Evolutionary conservation across 2,888 invertebrate species (phyloP).

Genomic region (Agapostemon virescens): DNA sequence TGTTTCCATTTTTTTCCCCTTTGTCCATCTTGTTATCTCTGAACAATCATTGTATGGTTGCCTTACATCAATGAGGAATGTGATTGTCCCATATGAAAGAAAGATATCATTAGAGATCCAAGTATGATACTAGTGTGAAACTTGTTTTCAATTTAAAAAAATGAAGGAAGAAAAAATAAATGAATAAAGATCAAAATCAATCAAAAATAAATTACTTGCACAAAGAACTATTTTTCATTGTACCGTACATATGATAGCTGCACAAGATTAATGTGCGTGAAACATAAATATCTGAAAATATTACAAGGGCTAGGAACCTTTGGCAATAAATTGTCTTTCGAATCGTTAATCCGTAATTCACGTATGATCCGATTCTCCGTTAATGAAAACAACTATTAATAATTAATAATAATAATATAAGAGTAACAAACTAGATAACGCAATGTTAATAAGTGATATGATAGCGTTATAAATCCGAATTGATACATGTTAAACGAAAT

Average conservation of each 20-base stretch:
- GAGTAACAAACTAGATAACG: slow-evolving; percentile 19
- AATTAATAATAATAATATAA: slow-evolving; percentile 1
- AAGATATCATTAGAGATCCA: not conserved
- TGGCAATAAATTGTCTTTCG: slow-evolving; percentile 16
- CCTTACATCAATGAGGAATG: slow-evolving; percentile 65
- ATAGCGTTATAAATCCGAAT: slow-evolving; percentile 21
- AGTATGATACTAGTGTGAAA: not conserved
- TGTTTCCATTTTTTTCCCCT: slow-evolving; percentile 22
- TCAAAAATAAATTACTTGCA: slow-evolving; percentile 23
- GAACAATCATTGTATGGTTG: slow-evolving; percentile 53
- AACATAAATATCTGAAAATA: slow-evolving; percentile 17
- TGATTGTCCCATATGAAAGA: slow-evolving; percentile 17
- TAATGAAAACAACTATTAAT: not conserved
- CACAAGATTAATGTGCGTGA: slow-evolving; percentile 5
- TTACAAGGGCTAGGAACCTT: slow-evolving; percentile 18
- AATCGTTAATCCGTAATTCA: not conserved
- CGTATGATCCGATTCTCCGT: not conserved
- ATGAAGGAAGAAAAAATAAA: not conserved
- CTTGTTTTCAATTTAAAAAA: not conserved
- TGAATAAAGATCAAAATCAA: not conserved
- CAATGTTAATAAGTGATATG: slow-evolving; percentile 17
- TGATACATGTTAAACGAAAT: not conserved
- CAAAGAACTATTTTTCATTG: slow-evolving; percentile 21
- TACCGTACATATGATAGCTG: not conserved
- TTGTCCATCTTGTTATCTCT: slow-evolving; percentile 49